These are phyloP conservation scores for Columbina picui DNA, from an alignment of 2,113 vertebrate species.

Conservation along the genomic window DNA sequence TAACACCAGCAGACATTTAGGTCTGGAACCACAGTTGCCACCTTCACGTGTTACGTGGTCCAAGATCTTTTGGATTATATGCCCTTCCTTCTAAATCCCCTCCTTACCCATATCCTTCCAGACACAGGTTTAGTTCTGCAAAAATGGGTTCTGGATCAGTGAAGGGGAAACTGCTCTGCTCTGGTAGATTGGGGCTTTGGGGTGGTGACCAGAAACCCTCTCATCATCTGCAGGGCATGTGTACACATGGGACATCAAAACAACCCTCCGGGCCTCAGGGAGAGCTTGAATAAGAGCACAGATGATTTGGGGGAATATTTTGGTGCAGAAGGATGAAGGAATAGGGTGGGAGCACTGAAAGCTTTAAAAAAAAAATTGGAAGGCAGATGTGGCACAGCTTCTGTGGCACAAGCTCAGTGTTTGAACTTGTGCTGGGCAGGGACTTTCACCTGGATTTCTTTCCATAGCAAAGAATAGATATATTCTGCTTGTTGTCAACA, in stretches of 20 bases:
- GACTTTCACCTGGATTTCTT: neutral
- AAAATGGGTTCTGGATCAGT: neutral
- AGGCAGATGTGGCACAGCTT: neutral
- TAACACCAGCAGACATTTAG: neutral
- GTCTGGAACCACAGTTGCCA: neutral
- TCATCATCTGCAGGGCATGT: neutral
- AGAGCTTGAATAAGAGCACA: neutral
- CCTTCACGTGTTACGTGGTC: neutral
- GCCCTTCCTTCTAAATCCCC: neutral
- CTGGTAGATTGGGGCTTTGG: neutral
- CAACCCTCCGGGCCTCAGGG: neutral
- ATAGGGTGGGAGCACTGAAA: neutral
- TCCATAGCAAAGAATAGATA: neutral
- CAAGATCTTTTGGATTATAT: neutral
- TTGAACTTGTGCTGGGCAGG: neutral
- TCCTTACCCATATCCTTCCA: neutral
- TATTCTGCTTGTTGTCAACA: neutral
- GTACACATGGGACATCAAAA: neutral
- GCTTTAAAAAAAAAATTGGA: neutral
- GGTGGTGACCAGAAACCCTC: neutral
- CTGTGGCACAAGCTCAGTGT: neutral
- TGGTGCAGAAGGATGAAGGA: neutral
- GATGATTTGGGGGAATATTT: neutral
- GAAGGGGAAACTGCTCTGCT: neutral
- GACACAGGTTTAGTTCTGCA: neutral